Conservation (phyloP, 2,888 invertebrate genomes). For the Hylaea fasciaria region DNA sequence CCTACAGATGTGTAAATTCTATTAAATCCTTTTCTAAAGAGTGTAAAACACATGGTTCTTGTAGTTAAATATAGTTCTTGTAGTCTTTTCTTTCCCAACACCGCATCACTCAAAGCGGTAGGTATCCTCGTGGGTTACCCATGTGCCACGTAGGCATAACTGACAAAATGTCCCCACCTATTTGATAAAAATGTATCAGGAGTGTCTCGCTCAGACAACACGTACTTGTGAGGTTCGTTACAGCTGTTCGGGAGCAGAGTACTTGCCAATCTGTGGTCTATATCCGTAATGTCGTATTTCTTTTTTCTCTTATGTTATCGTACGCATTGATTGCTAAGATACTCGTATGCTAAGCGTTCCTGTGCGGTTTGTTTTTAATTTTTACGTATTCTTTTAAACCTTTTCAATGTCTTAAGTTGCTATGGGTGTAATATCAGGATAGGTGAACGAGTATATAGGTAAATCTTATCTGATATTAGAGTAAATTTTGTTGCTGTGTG, state of each 20-base stretch:
- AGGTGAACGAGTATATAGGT: too few relatives aligned
- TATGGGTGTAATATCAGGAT: too few relatives aligned
- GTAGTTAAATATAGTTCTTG: neutral
- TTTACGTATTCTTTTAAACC: too few relatives aligned
- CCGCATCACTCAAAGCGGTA: neutral
- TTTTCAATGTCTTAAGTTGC: too few relatives aligned
- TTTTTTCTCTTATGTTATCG: neutral
- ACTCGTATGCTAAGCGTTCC: neutral
- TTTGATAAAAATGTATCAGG: constrained; percentile 40
- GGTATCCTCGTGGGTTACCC: constrained; percentile 6
- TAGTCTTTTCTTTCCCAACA: neutral
- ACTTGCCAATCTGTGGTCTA: constrained; percentile 41
- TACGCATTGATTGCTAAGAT: neutral
- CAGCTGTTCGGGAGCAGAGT: constrained; percentile 54
- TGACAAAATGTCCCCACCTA: constrained; percentile 29
- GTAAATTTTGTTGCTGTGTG: too few relatives aligned
- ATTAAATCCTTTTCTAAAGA: too few relatives aligned
- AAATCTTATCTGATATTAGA: too few relatives aligned
- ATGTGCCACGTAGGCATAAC: constrained; percentile 16
- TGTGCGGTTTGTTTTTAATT: neutral
- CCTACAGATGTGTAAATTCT: too few relatives aligned
- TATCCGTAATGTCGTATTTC: neutral
- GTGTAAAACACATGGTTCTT: too few relatives aligned
- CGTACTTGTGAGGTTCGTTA: constrained; percentile 68
- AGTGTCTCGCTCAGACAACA: constrained; percentile 39